Percentiles rank a stretch among this genome's conserved stretches.
phyloP scores from a whole-genome alignment of 2,888 invertebrate genomes.

The Blastobasis adustella region DNA sequence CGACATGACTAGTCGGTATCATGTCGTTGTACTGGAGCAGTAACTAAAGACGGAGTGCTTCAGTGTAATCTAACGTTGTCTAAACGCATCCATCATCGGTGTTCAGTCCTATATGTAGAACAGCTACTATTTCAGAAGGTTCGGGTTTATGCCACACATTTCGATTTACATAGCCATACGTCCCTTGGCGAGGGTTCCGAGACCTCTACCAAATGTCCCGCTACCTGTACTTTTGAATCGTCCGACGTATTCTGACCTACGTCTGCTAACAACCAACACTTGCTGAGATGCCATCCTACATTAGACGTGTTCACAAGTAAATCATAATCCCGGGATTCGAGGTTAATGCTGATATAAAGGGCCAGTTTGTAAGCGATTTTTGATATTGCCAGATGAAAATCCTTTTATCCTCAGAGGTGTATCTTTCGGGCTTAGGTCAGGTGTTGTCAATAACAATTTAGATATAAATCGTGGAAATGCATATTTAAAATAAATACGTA shows the following conservation, averaged over 20 bases:
- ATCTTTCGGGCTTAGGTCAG: no score
- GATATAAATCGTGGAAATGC: no score
- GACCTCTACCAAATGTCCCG: slow-evolving; percentile 36
- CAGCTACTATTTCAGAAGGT: no score
- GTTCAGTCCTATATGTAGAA: no score
- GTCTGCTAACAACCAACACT: no score
- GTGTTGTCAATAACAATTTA: no score
- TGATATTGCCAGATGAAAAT: slow-evolving; percentile 7
- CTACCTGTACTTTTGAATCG: slow-evolving; percentile 21
- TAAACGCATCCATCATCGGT: no score
- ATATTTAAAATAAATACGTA: no score
- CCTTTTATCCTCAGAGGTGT: background rate
- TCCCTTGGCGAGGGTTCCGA: slow-evolving; percentile 18
- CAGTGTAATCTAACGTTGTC: background rate
- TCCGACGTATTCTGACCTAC: background rate
- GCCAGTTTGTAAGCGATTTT: slow-evolving; percentile 8
- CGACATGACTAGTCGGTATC: no score
- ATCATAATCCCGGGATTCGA: slow-evolving; percentile 11
- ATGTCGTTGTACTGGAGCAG: background rate
- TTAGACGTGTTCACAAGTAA: slow-evolving; percentile 9
- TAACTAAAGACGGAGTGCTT: background rate
- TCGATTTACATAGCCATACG: slow-evolving; percentile 36
- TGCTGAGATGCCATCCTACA: background rate
- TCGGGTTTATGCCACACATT: slow-evolving; percentile 16
- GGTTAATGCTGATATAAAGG: slow-evolving; percentile 6